These are phyloP conservation scores for Dryocosmus kuriphilus DNA, from an alignment of 2,888 invertebrate species.

Conservation along the genomic window DNA sequence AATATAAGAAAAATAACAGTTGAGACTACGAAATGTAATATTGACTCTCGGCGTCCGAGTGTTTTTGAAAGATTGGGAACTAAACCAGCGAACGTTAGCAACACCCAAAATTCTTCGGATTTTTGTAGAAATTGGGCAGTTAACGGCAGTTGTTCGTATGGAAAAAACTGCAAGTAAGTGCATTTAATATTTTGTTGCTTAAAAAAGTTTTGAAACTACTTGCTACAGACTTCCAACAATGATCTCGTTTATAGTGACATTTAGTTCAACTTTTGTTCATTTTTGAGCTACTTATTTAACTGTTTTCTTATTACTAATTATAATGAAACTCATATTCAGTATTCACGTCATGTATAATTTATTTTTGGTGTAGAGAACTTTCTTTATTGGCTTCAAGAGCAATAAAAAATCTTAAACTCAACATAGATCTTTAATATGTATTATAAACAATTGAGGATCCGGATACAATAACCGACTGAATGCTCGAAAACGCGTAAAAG, in stretches of 20 bases:
- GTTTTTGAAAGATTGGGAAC: conserved; percentile 91
- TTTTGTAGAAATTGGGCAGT: conserved; percentile 88
- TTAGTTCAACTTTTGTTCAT: not conserved
- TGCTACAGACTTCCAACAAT: not conserved
- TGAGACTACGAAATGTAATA: conserved; percentile 85
- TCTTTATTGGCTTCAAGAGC: no score
- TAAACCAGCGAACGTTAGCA: conserved; percentile 81
- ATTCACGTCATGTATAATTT: no score
- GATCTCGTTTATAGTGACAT: not conserved
- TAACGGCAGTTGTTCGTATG: conserved; percentile 88
- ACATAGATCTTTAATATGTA: no score
- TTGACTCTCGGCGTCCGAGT: conserved; percentile 85
- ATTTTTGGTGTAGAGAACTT: no score
- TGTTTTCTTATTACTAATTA: no score
- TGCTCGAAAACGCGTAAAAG: no score
- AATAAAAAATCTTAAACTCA: no score
- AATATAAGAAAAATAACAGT: conserved; percentile 89
- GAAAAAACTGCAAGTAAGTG: conserved; percentile 85
- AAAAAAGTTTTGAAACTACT: not conserved
- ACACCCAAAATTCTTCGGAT: conserved; percentile 80
- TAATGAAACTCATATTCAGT: no score
- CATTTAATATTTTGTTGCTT: conserved; percentile 29
- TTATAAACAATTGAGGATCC: no score
- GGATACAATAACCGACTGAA: no score
- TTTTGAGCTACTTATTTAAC: not conserved